Evolutionary conservation across 35 echinoderm and acorn worm genomes (phyloP).

Genomic region (Heliocidaris erythrogramma): DNA sequence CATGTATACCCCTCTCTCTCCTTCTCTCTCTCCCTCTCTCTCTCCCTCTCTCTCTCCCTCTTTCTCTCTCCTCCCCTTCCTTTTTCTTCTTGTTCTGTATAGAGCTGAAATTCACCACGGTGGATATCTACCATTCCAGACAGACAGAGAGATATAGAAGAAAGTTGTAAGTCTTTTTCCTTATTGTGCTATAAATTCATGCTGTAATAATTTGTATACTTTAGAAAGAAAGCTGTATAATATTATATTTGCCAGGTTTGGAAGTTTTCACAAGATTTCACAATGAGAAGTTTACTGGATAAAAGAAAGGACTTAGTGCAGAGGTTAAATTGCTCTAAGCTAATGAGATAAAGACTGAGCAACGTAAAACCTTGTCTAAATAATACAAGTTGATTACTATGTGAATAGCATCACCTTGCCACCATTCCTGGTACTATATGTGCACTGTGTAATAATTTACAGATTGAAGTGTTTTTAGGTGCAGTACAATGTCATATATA

Average conservation of each 20-base stretch:
- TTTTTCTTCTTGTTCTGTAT: slow-evolving; percentile 6
- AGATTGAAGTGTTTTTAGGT: no score
- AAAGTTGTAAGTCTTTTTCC: slow-evolving; percentile 68
- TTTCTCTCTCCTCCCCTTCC: background rate
- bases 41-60: background rate
- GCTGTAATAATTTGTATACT: background rate
- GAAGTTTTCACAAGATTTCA: background rate
- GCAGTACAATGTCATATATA: no score
- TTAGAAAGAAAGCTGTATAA: background rate
- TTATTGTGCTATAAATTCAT: slow-evolving; percentile 16
- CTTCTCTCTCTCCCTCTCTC: background rate
- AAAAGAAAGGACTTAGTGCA: background rate
- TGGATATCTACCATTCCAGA: slow-evolving; percentile 86
- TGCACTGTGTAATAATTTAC: no score
- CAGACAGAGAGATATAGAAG: slow-evolving; percentile 78
- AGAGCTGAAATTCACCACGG: slow-evolving; percentile 86
- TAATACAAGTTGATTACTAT: no score
- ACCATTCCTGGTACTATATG: no score
- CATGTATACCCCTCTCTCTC: background rate
- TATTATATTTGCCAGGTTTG: background rate
- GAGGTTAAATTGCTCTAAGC: background rate
- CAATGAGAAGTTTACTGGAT: background rate
- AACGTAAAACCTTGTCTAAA: no score
- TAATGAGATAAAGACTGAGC: no score
- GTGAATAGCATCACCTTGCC: no score